Evolutionary conservation across 2,888 invertebrate genomes (phyloP), one percentile per base, ranked within the genome.

Genomic region (Nemotelus pantherinus): DNA sequence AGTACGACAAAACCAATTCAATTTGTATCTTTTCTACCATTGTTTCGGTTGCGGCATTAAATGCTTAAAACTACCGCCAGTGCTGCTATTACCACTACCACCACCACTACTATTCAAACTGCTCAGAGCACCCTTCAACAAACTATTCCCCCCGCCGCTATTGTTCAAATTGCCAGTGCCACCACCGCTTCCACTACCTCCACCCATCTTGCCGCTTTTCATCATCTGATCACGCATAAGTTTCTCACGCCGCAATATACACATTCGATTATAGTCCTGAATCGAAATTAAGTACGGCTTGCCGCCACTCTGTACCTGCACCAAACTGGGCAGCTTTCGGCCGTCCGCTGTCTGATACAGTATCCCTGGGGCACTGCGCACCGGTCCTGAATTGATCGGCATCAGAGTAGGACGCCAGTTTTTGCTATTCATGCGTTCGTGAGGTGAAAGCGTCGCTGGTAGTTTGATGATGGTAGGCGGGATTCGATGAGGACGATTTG

Each of bases 231-330:
- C 88, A 50, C 90, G 90, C 82, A 91, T 89, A 2, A 92, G 86
- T 80, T 92, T 91, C 84, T 92, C 93, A 1, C 92, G 88, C 4
- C 93, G 89, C 85, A 93, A 89, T 77, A 92, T 89, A 85, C 93
- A 93, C 93, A 93, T 93, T 81, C 93, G 93, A 86, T 93, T 94
- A 86, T 93, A 94, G 83, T 94, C 94, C 71, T 92, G 91, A 53
- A 94, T 89, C 2, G 93, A 93, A 82, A 94, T 92, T 84, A 94
- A 93, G 85, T 92, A 94, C 0, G 94, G 92, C 83, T 92, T 92
- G n/a, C 94, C 94, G 0, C 93, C 92, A 0, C 93, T 92, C 84
- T 93, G 91, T 0, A 93, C 93, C 83, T 93, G 92, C n/a, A 93
- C 92, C 43, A 93, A 87, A 77, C 91, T 91, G 3, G 91, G 91